Conservation (phyloP, 2,113 vertebrate genomes). For the Pedetes capensis region DNA sequence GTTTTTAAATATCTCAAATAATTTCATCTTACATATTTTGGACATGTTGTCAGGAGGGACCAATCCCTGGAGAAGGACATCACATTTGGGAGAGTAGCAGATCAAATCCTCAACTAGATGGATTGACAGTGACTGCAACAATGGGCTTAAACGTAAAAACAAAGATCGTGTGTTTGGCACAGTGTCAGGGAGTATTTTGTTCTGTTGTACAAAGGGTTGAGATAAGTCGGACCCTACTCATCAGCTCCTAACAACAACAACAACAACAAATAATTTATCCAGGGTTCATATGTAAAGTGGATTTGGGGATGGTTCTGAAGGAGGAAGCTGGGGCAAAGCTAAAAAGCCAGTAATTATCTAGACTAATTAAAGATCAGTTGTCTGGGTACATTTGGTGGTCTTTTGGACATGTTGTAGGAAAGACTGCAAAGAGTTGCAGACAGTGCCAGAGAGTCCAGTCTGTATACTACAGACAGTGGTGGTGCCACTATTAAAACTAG, state of each 20-base stretch:
- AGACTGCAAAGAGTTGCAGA: not conserved
- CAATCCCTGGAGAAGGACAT: no score
- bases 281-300: not conserved
- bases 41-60: no score
- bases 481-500: not conserved
- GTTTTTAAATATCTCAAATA: not conserved
- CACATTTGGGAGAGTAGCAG: no score
- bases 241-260: no score
- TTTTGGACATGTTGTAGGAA: not conserved
- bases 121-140: no score
- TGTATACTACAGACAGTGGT: not conserved
- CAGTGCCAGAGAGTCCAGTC: not conserved
- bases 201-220: no score
- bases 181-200: no score
- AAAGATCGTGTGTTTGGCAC: no score
- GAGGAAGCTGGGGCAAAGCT: not conserved
- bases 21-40: no score
- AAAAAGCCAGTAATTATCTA: not conserved
- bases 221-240: no score
- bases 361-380: not conserved
- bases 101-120: no score
- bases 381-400: not conserved
- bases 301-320: not conserved
- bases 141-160: no score
- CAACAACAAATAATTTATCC: not conserved